Evolutionary conservation across 2,797 vertebrate species (phyloP).

Genomic region (Sebastolobus alascanus): DNA sequence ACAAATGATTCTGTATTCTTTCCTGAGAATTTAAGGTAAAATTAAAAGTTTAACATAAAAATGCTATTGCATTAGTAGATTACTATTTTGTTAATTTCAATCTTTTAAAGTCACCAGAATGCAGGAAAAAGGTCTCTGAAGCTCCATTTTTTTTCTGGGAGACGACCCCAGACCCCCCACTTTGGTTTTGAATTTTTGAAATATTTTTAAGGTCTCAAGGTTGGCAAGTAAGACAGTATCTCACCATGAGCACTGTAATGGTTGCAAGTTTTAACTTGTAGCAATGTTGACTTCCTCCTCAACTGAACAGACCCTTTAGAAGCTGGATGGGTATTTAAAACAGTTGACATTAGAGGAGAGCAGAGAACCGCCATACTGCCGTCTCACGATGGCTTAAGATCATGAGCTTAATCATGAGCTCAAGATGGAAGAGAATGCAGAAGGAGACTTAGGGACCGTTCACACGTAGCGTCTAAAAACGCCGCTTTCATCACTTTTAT

Average conservation of each 20-base stretch:
- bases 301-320: constrained; percentile 12
- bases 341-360: constrained; percentile 24
- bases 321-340: constrained; percentile 14
- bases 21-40: too few relatives aligned
- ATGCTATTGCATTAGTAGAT: too few relatives aligned
- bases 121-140: not conserved
- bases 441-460: not conserved
- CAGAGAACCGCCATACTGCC: not conserved
- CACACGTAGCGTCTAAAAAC: not conserved
- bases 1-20: too few relatives aligned
- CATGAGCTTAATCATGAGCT: constrained; percentile 18
- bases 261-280: constrained; percentile 3
- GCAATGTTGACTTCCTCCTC: not conserved
- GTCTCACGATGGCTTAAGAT: constrained; percentile 6
- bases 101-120: not conserved
- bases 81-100: too few relatives aligned
- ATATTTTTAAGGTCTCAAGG: not conserved
- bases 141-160: not conserved
- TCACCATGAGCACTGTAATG: not conserved
- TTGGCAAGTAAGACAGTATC: not conserved
- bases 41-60: too few relatives aligned
- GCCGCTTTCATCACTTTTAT: not conserved
- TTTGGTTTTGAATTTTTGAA: not conserved
- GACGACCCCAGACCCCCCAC: not conserved
- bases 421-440: not conserved